A percentile compares a stretch with the other conserved stretches of the same genome.
Evolutionary conservation across 1,140 invertebrate species (phyloP).

Genomic region (Polyergus mexicanus): DNA sequence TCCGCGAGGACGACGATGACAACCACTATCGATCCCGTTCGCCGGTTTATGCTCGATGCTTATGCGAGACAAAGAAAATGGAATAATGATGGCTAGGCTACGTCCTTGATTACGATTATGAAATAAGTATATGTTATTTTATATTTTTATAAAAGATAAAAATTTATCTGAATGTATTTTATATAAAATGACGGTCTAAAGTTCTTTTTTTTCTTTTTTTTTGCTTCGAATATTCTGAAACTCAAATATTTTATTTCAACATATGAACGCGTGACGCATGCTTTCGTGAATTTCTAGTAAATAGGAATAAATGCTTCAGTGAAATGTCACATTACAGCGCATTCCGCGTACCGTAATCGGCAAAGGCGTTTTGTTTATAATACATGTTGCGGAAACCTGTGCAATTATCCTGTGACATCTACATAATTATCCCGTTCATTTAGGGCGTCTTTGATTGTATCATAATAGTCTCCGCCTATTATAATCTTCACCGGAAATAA

Average conservation of each 20-base stretch:
- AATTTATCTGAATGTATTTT: too few species aligned
- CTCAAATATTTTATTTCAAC: background rate
- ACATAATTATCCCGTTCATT: background rate
- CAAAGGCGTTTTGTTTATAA: background rate
- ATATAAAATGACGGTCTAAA: background rate
- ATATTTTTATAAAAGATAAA: too few species aligned
- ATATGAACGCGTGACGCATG: background rate
- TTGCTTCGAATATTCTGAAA: background rate
- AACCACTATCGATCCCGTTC: constrained; percentile 62
- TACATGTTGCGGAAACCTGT: background rate
- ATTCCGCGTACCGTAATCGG: background rate
- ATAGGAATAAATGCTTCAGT: background rate
- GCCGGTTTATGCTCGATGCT: background rate
- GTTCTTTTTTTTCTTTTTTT: too few species aligned
- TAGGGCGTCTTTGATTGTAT: background rate
- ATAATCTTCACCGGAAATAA: too few species aligned
- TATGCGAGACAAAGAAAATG: constrained; percentile 7
- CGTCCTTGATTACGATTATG: background rate
- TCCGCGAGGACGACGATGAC: constrained; percentile 31
- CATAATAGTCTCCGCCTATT: too few species aligned
- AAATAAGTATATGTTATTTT: too few species aligned
- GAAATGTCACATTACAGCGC: constrained; percentile 38
- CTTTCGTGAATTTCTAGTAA: background rate
- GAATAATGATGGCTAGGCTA: background rate
- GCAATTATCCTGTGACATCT: background rate